Percentiles rank a stretch among this genome's conserved stretches.
Evolutionary conservation across 2,797 vertebrate species (phyloP).

Genomic region (Scyliorhinus canicula): DNA sequence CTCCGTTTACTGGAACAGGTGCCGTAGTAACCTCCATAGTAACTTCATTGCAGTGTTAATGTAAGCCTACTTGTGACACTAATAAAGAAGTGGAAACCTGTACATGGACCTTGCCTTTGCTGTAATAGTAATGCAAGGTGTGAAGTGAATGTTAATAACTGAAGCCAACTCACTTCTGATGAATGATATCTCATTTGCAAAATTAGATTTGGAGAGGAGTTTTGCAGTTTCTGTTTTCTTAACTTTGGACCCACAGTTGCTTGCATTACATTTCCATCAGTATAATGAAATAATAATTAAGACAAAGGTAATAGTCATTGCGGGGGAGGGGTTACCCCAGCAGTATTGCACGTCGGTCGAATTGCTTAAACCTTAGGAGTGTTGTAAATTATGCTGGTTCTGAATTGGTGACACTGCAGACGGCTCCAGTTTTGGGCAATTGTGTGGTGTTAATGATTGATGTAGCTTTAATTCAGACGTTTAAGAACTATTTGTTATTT

Average conservation of each 20-base stretch:
- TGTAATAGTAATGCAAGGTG: neutral
- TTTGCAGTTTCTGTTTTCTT: neutral
- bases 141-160: neutral
- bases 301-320: neutral
- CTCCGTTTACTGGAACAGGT: too few species aligned
- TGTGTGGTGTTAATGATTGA: neutral
- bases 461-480: neutral
- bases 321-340: neutral
- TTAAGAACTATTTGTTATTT: neutral
- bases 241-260: neutral
- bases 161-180: neutral
- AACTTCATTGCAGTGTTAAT: too few species aligned
- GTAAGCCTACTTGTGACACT: neutral
- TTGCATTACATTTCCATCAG: neutral
- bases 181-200: neutral
- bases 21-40: too few species aligned
- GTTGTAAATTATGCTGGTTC: neutral
- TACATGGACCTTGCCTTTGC: neutral
- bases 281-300: neutral
- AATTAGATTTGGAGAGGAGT: neutral
- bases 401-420: neutral
- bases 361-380: neutral
- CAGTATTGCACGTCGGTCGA: neutral
- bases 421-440: neutral
- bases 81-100: neutral